Evolutionary conservation across 2,113 vertebrate species (phyloP).

Genomic region (Dipodomys merriami): DNA sequence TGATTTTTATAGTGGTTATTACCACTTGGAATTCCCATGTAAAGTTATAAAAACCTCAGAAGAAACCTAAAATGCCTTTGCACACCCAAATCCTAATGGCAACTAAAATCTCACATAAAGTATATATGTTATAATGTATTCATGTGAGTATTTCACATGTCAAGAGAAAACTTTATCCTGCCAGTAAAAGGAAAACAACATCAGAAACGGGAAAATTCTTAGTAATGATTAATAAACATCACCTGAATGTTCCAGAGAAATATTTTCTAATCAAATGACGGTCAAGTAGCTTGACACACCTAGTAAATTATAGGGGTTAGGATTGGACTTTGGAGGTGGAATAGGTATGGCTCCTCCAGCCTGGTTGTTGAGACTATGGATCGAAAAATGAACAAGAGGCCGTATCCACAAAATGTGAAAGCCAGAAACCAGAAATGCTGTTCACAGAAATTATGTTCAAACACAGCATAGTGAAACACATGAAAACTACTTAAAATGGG

Average conservation of each 20-base stretch:
- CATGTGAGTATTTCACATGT: too few relatives aligned
- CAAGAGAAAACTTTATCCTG: neutral
- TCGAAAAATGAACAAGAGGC: neutral
- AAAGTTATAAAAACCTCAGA: neutral
- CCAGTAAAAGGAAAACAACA: conserved; percentile 30
- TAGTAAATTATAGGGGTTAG: neutral
- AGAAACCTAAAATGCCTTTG: neutral
- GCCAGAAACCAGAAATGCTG: neutral
- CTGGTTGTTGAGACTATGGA: neutral
- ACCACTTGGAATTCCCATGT: conserved; percentile 22
- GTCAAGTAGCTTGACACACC: neutral
- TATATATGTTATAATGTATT: neutral
- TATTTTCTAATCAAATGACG: neutral
- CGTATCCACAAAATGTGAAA: neutral
- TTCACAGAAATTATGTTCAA: neutral
- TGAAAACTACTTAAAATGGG: too few relatives aligned
- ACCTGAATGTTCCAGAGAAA: neutral
- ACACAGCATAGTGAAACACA: neutral
- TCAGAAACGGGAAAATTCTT: neutral
- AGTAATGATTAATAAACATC: neutral
- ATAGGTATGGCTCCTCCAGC: neutral
- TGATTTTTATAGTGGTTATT: conserved; percentile 6
- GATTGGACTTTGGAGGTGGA: neutral
- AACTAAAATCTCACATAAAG: neutral
- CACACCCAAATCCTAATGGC: neutral